Evolutionary conservation across 92 coral and sea anemone species (phyloP).

Genomic region (Montipora capitata): DNA sequence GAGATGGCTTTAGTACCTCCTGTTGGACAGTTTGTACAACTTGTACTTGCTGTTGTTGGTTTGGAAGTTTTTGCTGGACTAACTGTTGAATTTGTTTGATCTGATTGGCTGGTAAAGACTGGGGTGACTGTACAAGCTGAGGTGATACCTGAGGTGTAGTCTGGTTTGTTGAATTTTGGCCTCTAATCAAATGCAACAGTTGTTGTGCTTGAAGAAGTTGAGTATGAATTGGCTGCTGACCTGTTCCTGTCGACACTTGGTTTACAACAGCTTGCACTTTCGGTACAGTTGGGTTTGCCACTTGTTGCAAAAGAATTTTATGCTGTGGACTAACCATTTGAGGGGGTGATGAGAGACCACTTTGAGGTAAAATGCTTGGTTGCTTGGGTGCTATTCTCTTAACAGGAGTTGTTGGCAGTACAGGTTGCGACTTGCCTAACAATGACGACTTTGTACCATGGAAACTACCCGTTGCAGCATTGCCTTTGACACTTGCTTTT

Average conservation of each 20-base stretch:
- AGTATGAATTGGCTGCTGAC: slow-evolving; percentile 36
- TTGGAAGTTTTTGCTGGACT: slow-evolving; percentile 83
- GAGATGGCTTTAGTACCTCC: slow-evolving; percentile 67
- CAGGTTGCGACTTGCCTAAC: slow-evolving; percentile 33
- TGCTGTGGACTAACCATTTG: slow-evolving; percentile 67
- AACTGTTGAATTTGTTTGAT: slow-evolving; percentile 87
- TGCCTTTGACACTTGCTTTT: slow-evolving; percentile 23
- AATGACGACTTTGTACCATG: slow-evolving; percentile 57
- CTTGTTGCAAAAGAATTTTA: slow-evolving; percentile 45
- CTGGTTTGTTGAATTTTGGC: slow-evolving; percentile 32
- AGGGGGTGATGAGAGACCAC: slow-evolving; percentile 68
- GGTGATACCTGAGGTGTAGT: slow-evolving; percentile 26
- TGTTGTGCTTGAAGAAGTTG: slow-evolving; percentile 69
- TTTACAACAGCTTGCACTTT: slow-evolving; percentile 59
- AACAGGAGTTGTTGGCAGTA: slow-evolving; percentile 68
- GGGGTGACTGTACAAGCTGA: slow-evolving; percentile 52
- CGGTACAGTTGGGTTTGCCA: slow-evolving; percentile 26
- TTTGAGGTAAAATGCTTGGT: slow-evolving; percentile 79
- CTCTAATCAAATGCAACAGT: slow-evolving; percentile 58
- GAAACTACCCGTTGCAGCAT: slow-evolving; percentile 19
- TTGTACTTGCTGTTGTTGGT: slow-evolving; percentile 64
- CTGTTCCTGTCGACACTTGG: slow-evolving; percentile 56
- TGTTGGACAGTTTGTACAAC: slow-evolving; percentile 56
- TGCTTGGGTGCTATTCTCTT: slow-evolving; percentile 92
- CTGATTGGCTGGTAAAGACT: slow-evolving; percentile 68